Conservation (phyloP, 2,888 invertebrate species). For the Hololepta plana region DNA sequence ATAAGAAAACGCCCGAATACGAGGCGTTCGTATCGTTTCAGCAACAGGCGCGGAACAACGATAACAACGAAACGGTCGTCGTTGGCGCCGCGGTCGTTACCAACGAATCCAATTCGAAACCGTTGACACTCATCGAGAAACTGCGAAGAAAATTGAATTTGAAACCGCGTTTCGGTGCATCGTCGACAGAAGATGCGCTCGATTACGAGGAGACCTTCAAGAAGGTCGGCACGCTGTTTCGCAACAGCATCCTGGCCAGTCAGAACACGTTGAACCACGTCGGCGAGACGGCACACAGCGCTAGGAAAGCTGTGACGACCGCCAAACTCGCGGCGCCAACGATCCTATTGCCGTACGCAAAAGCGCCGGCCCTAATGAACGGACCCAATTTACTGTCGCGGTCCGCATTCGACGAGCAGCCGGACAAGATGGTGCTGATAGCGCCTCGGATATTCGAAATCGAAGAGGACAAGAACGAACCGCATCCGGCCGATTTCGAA, state of each 20-base stretch:
- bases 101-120: conserved; percentile 2
- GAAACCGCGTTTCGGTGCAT: neutral
- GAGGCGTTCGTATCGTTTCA: conserved; percentile 8
- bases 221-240: conserved; percentile 18
- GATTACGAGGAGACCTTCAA: conserved; percentile 10
- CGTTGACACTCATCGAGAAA: conserved; percentile 1
- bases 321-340: conserved; percentile 16
- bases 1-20: conserved; percentile 9
- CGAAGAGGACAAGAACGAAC: conserved; percentile 5
- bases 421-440: conserved; percentile 11
- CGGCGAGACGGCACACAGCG: conserved; percentile 20
- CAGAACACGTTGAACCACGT: conserved; percentile 21
- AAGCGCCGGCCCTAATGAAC: conserved; percentile 11
- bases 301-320: conserved; percentile 16
- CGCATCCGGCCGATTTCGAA: conserved; percentile 5
- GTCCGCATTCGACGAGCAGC: no score
- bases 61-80: neutral
- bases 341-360: conserved; percentile 15
- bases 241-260: conserved; percentile 21
- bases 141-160: no score
- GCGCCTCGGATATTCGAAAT: conserved; percentile 11
- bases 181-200: conserved; percentile 1
- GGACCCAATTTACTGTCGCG: no score
- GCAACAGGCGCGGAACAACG: conserved; percentile 1
- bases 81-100: conserved; percentile 2